phyloP scores from a whole-genome alignment of 2,797 vertebrate species.

The Tragelaphus eurycerus region DNA sequence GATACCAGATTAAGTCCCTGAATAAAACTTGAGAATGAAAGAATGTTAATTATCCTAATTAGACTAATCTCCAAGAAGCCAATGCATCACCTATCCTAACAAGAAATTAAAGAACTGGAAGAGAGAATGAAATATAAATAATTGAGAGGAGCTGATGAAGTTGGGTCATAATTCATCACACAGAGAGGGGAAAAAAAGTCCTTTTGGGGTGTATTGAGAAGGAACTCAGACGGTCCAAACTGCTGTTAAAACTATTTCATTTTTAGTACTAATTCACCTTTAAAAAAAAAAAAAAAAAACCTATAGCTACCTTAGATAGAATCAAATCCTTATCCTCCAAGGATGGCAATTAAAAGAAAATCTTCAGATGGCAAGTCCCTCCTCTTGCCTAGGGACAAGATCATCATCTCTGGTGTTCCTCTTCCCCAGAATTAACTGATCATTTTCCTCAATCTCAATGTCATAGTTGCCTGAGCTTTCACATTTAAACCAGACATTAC shows the following conservation, averaged over 20 bases:
- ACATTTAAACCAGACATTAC: not conserved
- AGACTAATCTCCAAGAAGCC: not conserved
- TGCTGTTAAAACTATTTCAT: not conserved
- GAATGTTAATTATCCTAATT: constrained; percentile 43
- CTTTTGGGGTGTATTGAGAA: not conserved
- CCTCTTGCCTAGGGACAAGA: not conserved
- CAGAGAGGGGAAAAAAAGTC: not conserved
- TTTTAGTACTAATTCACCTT: not conserved
- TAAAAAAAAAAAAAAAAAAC: not conserved
- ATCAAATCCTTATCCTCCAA: not conserved
- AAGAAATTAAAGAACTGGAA: constrained; percentile 45
- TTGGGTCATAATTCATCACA: constrained; percentile 4
- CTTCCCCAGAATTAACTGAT: not conserved
- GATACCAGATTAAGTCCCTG: not conserved
- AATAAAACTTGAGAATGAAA: constrained; percentile 36
- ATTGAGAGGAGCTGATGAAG: constrained; percentile 1
- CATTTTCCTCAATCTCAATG: not conserved
- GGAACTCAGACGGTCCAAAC: not conserved
- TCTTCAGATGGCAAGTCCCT: not conserved
- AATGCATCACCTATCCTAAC: constrained; percentile 39
- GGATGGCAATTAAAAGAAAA: constrained; percentile 46
- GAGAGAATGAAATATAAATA: constrained; percentile 53
- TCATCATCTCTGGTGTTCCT: not conserved
- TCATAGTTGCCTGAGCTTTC: not conserved
- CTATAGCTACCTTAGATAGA: not conserved